Conservation (phyloP, 2,888 invertebrate genomes). For the Iphiclides podalirius region DNA sequence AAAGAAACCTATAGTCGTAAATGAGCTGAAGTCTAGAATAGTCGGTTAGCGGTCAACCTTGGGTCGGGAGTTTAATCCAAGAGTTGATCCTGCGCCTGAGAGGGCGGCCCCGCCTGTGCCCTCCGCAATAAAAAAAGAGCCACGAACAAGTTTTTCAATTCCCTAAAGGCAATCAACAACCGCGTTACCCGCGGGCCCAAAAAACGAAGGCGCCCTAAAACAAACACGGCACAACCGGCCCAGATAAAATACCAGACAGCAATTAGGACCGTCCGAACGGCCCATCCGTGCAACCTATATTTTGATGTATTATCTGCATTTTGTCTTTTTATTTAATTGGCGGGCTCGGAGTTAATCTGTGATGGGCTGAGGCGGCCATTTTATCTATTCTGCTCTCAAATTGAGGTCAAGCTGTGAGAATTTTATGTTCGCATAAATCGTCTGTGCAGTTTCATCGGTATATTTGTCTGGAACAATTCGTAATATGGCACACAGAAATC, state of each 20-base stretch:
- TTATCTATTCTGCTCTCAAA: slow-evolving; percentile 5
- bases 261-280: slow-evolving; percentile 53
- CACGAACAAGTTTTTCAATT: slow-evolving; percentile 31
- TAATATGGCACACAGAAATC: slow-evolving; percentile 14
- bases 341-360: slow-evolving; percentile 4
- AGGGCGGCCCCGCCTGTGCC: background rate
- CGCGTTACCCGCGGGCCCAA: slow-evolving; percentile 41
- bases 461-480: slow-evolving; percentile 11
- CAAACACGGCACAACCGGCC: slow-evolving; percentile 49
- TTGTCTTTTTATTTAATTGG: slow-evolving; percentile 37
- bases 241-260: slow-evolving; percentile 55
- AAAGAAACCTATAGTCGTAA: too few relatives aligned
- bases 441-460: background rate
- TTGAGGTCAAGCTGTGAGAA: slow-evolving; percentile 1
- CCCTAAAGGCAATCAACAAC: slow-evolving; percentile 35
- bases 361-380: slow-evolving; percentile 3
- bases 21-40: background rate
- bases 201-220: slow-evolving; percentile 48
- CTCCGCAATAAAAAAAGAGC: slow-evolving; percentile 5
- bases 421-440: background rate
- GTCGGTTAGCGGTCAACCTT: background rate
- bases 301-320: slow-evolving; percentile 45
- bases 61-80: background rate
- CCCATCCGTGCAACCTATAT: slow-evolving; percentile 58
- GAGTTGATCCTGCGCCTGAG: background rate